Percentiles rank a stretch among this genome's conserved stretches.
Evolutionary conservation across 2,113 vertebrate genomes (phyloP).

Genomic region (Petaurus breviceps): DNA sequence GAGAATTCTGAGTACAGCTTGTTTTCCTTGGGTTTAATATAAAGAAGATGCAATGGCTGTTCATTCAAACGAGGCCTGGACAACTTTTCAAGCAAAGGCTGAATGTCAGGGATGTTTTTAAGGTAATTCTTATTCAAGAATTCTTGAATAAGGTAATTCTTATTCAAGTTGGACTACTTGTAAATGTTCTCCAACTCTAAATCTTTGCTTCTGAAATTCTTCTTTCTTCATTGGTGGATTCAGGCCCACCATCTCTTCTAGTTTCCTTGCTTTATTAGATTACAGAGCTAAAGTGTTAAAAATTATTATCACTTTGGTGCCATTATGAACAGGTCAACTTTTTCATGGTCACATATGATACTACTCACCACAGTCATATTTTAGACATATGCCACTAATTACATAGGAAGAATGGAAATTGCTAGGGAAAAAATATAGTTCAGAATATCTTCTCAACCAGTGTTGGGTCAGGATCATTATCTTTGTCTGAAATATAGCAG

Average conservation of each 20-base stretch:
- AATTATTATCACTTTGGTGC: neutral
- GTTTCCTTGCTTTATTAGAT: neutral
- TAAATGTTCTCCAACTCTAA: neutral
- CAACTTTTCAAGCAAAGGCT: neutral
- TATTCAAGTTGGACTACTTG: neutral
- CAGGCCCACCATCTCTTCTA: neutral
- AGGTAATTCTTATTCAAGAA: neutral
- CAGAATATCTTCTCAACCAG: neutral
- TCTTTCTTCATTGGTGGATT: too few species aligned
- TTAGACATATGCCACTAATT: neutral
- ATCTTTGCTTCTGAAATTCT: neutral
- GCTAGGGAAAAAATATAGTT: neutral
- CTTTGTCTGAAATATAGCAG: neutral
- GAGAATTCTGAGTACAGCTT: neutral
- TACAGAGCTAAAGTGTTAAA: neutral
- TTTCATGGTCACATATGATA: neutral
- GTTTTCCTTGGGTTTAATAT: neutral
- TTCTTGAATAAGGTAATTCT: neutral
- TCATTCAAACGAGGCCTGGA: neutral
- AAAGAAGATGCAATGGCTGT: neutral
- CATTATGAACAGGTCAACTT: neutral
- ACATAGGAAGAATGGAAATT: neutral
- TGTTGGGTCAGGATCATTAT: neutral
- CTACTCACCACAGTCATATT: neutral
- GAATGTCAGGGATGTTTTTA: neutral